These are phyloP conservation scores for Nysson spinosus DNA, from an alignment of 2,888 invertebrate species.

Conservation along the genomic window DNA sequence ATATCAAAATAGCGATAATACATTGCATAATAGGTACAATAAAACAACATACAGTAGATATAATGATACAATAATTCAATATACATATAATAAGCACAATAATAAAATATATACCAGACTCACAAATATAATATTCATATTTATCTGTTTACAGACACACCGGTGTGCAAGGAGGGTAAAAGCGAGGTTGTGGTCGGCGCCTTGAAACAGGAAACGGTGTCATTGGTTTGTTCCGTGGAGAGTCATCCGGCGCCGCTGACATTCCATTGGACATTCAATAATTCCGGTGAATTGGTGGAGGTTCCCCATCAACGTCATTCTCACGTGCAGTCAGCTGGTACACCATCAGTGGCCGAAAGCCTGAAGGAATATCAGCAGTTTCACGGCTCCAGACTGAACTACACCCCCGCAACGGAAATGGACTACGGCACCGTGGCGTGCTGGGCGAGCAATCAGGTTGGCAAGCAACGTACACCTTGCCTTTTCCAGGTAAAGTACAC, in stretches of 20 bases:
- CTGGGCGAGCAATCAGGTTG: constrained; percentile 91
- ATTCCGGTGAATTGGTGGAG: constrained; percentile 91
- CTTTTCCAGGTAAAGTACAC: constrained; percentile 84
- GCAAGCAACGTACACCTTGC: constrained; percentile 90
- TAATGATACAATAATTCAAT: no score
- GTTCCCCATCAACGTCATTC: constrained; percentile 82
- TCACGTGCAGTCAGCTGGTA: constrained; percentile 63
- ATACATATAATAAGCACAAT: no score
- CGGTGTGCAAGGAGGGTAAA: constrained; percentile 80
- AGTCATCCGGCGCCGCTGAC: constrained; percentile 91
- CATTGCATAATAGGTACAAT: no score
- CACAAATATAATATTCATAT: neutral
- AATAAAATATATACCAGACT: no score
- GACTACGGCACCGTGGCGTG: constrained; percentile 94
- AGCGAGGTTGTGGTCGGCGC: constrained; percentile 90
- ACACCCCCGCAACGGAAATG: constrained; percentile 91
- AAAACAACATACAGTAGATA: no score
- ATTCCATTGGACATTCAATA: constrained; percentile 96
- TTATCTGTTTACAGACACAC: constrained; percentile 60
- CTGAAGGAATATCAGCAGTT: constrained; percentile 72
- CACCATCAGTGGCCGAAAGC: constrained; percentile 68
- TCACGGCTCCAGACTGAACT: constrained; percentile 86
- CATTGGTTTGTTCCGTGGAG: constrained; percentile 90
- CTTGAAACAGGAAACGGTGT: constrained; percentile 92
- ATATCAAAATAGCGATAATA: no score